Conservation (phyloP, 2,888 invertebrate species). For the Drosophila imparisetae region DNA sequence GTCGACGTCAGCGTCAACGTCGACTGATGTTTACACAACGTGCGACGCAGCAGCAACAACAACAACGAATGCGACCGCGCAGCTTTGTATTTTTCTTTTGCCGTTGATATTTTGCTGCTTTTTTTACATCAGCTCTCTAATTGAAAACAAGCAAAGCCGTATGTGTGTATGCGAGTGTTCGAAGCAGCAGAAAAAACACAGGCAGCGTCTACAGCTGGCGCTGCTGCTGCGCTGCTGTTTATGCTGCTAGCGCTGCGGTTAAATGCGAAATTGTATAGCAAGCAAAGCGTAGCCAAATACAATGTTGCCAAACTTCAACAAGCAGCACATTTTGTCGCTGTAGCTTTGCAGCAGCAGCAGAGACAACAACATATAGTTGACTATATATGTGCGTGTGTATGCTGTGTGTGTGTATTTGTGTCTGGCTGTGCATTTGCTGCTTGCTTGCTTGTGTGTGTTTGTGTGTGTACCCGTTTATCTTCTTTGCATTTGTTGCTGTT, state of each 20-base stretch:
- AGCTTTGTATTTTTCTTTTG: conserved; percentile 61
- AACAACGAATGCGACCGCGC: conserved; percentile 36
- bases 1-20: conserved; percentile 28
- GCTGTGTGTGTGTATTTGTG: conserved; percentile 20
- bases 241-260: conserved; percentile 33
- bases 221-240: conserved; percentile 36
- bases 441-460: conserved; percentile 5
- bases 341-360: conserved; percentile 52
- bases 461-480: conserved; percentile 27
- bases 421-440: conserved; percentile 18
- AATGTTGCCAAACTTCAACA: conserved; percentile 71
- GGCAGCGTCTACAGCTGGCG: conserved; percentile 54
- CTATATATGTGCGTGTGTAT: background rate
- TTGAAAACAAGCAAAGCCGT: conserved; percentile 75
- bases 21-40: conserved; percentile 77
- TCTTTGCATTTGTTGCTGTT: conserved; percentile 24
- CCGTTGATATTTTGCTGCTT: conserved; percentile 29
- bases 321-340: conserved; percentile 57
- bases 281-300: conserved; percentile 24
- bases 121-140: conserved; percentile 56
- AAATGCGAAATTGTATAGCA: conserved; percentile 41
- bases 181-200: conserved; percentile 49
- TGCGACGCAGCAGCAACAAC: conserved; percentile 65
- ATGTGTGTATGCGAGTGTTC: conserved; percentile 25
- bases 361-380: conserved; percentile 36